Percentiles rank a stretch among this genome's conserved stretches.
Conservation (phyloP, 2,113 vertebrate species). For the Puntigrus tetrazona region DNA sequence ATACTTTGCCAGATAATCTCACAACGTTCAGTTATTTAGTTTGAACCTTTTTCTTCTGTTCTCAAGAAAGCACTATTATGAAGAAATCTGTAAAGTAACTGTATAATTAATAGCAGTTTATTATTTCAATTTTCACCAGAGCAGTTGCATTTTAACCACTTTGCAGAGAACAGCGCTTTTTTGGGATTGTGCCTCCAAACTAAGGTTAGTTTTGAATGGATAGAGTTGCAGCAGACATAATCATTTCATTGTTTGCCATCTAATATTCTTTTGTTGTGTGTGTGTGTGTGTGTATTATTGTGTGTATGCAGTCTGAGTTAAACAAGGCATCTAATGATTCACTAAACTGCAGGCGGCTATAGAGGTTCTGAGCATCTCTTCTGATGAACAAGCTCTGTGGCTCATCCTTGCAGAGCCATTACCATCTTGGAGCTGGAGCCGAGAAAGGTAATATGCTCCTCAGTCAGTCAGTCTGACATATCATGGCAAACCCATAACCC, state of each 20-base stretch:
- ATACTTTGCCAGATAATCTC: slow-evolving; percentile 85
- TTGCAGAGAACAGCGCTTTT: slow-evolving; percentile 91
- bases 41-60: not conserved
- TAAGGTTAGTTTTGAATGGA: slow-evolving; percentile 77
- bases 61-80: not conserved
- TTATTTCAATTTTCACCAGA: slow-evolving; percentile 68
- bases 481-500: not conserved
- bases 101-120: not conserved
- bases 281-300: slow-evolving; percentile 23
- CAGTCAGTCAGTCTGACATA: too few relatives aligned
- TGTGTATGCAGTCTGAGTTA: slow-evolving; percentile 77
- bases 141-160: slow-evolving; percentile 96
- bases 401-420: slow-evolving; percentile 87
- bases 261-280: not conserved
- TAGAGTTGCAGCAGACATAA: not conserved
- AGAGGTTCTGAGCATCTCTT: slow-evolving; percentile 91
- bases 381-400: slow-evolving; percentile 87
- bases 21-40: not conserved
- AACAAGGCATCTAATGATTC: slow-evolving; percentile 92
- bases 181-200: slow-evolving; percentile 84
- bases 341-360: slow-evolving; percentile 94
- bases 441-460: slow-evolving; percentile 85
- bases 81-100: not conserved
- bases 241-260: not conserved
- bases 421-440: slow-evolving; percentile 92